Conservation (phyloP, 35 echinoderm and acorn worm species). For the Stichopus chloronotus region DNA sequence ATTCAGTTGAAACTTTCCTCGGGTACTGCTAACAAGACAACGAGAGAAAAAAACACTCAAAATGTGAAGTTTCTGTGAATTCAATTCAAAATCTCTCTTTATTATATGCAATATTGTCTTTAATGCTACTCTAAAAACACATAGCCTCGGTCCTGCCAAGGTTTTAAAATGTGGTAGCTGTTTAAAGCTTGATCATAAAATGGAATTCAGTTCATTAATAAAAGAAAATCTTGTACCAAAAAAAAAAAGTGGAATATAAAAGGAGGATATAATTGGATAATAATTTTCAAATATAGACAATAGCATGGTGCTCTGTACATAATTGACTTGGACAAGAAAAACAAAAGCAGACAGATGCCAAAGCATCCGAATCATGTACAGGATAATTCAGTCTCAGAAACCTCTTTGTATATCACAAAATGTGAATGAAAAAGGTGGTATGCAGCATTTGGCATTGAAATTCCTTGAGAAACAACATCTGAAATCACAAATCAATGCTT, state of each 20-base stretch:
- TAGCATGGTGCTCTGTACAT: slow-evolving; percentile 17
- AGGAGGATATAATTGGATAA: slow-evolving; percentile 9
- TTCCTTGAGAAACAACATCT: too few species aligned
- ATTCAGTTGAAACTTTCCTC: too few species aligned
- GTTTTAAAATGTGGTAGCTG: slow-evolving; percentile 4
- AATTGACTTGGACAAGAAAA: not conserved
- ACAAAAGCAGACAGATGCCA: not conserved
- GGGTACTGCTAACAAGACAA: too few species aligned
- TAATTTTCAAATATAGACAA: slow-evolving; percentile 15
- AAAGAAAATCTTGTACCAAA: not conserved
- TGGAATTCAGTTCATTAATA: slow-evolving; percentile 11
- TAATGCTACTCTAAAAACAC: not conserved
- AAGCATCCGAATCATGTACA: too few species aligned
- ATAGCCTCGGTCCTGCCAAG: not conserved
- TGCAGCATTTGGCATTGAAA: too few species aligned
- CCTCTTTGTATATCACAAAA: too few species aligned
- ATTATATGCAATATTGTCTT: not conserved
- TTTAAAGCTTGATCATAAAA: not conserved
- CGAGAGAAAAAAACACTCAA: too few species aligned
- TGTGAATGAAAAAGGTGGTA: too few species aligned
- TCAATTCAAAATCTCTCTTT: slow-evolving; percentile 16
- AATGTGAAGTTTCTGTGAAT: not conserved
- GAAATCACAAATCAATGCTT: too few species aligned
- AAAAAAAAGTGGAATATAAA: not conserved
- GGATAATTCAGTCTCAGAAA: too few species aligned